Percentiles rank a stretch among this genome's conserved stretches.
These are phyloP conservation scores for Nasonia oneida DNA, from an alignment of 2,888 invertebrate genomes.

Conservation along the genomic window DNA sequence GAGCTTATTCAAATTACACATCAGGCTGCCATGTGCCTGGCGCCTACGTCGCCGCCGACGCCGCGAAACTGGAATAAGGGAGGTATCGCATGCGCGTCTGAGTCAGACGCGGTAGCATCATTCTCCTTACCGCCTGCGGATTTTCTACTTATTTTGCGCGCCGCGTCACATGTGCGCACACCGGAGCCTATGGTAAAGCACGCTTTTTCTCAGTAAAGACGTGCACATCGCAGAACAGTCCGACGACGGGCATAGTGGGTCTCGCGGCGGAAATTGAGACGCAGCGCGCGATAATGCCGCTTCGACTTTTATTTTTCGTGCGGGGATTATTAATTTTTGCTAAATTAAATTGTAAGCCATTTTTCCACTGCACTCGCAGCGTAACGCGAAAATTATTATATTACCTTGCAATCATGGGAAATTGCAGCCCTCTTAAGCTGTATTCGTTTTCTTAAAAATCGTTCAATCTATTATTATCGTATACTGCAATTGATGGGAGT, in stretches of 20 bases:
- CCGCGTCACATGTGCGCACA: neutral
- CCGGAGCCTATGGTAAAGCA: neutral
- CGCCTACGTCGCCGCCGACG: conserved; percentile 5
- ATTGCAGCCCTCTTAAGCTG: neutral
- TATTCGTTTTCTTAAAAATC: too few species aligned
- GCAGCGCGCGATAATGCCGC: neutral
- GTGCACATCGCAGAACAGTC: too few species aligned
- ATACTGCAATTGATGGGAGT: too few species aligned
- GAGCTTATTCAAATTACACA: conserved; percentile 60
- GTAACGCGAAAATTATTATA: neutral
- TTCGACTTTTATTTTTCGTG: neutral
- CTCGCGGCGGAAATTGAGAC: conserved; percentile 18
- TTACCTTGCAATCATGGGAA: neutral
- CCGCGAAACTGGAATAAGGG: conserved; percentile 22
- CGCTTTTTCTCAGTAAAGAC: neutral
- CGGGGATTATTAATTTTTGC: neutral
- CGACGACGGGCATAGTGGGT: neutral
- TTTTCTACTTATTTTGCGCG: neutral
- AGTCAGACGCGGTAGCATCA: neutral
- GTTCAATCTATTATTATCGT: too few species aligned
- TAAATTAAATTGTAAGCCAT: neutral
- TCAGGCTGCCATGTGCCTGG: conserved; percentile 15
- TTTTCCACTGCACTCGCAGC: neutral
- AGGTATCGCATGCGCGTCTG: neutral
- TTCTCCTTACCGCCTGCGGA: neutral